Evolutionary conservation across 2,797 vertebrate species (phyloP).

Genomic region (Syngnathus acus): DNA sequence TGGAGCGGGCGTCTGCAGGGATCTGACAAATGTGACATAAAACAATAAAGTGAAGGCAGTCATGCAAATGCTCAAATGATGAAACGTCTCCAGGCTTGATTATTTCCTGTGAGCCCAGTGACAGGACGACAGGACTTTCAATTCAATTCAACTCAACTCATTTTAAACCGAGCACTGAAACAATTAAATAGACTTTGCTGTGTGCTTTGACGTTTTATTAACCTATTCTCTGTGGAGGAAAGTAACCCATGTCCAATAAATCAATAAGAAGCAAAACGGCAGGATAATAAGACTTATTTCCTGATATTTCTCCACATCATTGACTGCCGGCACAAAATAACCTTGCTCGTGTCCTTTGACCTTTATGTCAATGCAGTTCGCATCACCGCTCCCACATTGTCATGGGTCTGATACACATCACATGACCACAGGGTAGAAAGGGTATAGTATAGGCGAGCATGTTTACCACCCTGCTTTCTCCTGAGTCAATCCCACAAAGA

Average conservation of each 20-base stretch:
- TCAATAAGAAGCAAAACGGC: neutral
- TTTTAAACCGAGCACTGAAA: neutral
- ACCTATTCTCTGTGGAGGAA: neutral
- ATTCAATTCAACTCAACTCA: neutral
- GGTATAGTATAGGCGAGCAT: neutral
- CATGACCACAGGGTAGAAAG: slow-evolving; percentile 8
- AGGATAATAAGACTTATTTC: slow-evolving; percentile 12
- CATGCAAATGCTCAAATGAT: neutral
- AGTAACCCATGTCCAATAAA: slow-evolving; percentile 1
- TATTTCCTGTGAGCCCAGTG: slow-evolving; percentile 2
- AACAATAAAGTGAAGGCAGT: neutral
- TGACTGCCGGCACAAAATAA: slow-evolving; percentile 35
- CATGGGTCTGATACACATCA: slow-evolving; percentile 21
- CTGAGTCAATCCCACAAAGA: too few species aligned
- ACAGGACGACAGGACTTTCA: neutral
- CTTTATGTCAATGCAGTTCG: slow-evolving; percentile 26
- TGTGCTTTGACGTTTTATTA: neutral
- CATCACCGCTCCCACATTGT: slow-evolving; percentile 26
- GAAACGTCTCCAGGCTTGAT: neutral
- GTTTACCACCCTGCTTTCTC: neutral
- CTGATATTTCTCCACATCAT: slow-evolving; percentile 19
- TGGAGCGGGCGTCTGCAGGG: neutral
- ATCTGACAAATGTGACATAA: neutral
- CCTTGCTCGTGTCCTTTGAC: slow-evolving; percentile 29
- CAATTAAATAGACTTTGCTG: neutral